These are phyloP conservation scores for Hippocampus abdominalis DNA, from an alignment of 2,113 vertebrate species.

Conservation along the genomic window DNA sequence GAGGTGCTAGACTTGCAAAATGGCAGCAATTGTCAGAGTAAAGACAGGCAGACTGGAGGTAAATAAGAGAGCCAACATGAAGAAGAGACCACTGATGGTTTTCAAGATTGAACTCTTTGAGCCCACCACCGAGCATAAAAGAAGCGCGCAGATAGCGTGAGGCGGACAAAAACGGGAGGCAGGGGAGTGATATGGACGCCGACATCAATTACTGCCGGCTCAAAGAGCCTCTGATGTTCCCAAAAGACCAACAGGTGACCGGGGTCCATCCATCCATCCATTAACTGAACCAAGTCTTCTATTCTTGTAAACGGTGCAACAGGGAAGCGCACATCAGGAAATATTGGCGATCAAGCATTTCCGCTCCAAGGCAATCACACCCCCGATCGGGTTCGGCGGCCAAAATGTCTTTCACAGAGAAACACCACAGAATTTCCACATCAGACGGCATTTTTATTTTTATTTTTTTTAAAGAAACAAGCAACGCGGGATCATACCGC, in stretches of 20 bases:
- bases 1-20: slow-evolving; percentile 52
- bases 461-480: too few relatives aligned
- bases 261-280: neutral
- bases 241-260: slow-evolving; percentile 39
- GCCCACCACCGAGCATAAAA: slow-evolving; percentile 14
- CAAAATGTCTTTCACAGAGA: neutral
- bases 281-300: slow-evolving; percentile 8
- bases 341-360: slow-evolving; percentile 21
- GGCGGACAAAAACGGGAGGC: slow-evolving; percentile 33
- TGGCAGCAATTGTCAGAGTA: slow-evolving; percentile 46
- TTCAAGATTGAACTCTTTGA: neutral
- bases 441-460: neutral
- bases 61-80: neutral
- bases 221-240: slow-evolving; percentile 24
- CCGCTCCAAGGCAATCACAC: slow-evolving; percentile 25
- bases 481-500: neutral
- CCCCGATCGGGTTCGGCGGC: neutral
- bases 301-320: slow-evolving; percentile 28
- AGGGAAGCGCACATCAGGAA: slow-evolving; percentile 23
- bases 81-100: neutral
- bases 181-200: slow-evolving; percentile 43
- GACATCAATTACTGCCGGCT: slow-evolving; percentile 18
- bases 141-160: slow-evolving; percentile 24
- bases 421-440: neutral
- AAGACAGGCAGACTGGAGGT: neutral